A percentile compares a stretch with the other conserved stretches of the same genome.
These are phyloP conservation scores for Stichodactyla helianthus DNA, from an alignment of 64 coral and sea anemone genomes.

Conservation along the genomic window DNA sequence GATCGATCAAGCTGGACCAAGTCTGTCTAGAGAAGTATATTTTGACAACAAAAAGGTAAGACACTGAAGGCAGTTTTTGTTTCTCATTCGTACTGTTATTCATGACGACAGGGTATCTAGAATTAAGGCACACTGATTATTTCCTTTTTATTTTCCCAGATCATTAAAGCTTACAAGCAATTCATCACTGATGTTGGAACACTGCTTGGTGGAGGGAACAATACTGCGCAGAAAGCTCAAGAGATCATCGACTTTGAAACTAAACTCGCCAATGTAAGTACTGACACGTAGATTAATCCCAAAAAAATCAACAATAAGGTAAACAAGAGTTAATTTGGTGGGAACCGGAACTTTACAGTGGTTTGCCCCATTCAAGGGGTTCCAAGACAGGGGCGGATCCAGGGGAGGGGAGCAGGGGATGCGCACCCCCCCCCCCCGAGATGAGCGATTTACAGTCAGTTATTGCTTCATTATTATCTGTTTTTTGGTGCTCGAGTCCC, in stretches of 20 bases:
- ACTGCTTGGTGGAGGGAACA: conserved; percentile 54
- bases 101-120: neutral
- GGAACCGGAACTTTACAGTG: too few species aligned
- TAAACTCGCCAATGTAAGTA: conserved; percentile 77
- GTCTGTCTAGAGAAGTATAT: conserved; percentile 95
- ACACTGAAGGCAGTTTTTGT: too few species aligned
- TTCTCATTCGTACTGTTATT: neutral
- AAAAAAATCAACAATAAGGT: too few species aligned
- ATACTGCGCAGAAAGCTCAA: conserved; percentile 64
- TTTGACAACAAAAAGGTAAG: conserved; percentile 86
- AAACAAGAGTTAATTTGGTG: too few species aligned
- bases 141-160: conserved; percentile 45
- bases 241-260: conserved; percentile 88
- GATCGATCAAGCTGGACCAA: conserved; percentile 97
- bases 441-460: too few species aligned
- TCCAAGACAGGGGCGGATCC: too few species aligned
- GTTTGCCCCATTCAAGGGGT: too few species aligned
- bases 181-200: conserved; percentile 79
- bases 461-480: too few species aligned
- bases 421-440: too few species aligned
- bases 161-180: conserved; percentile 95
- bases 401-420: too few species aligned
- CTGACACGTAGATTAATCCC: too few species aligned
- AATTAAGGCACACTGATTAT: neutral
- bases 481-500: too few species aligned